These are phyloP conservation scores for Unio pictorum DNA, from an alignment of 2,888 invertebrate species.

Conservation along the genomic window DNA sequence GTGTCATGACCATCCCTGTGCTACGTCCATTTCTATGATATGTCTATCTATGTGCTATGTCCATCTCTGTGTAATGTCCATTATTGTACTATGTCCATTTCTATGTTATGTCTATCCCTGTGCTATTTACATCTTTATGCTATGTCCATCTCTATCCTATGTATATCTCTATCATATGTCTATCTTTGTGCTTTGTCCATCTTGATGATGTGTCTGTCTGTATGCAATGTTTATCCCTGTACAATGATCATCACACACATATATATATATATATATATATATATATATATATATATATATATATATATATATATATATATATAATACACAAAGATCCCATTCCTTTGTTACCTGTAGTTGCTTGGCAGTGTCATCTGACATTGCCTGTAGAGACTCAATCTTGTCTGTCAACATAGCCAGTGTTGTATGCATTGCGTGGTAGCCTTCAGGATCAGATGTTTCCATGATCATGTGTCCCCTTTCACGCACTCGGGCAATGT, in stretches of 20 bases:
- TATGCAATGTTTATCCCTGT: no score
- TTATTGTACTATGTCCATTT: no score
- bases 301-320: constrained; percentile 5
- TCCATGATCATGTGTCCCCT: constrained; percentile 53
- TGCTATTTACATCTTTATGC: no score
- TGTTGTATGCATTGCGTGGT: constrained; percentile 61
- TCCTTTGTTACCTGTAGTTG: constrained; percentile 53
- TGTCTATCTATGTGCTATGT: no score
- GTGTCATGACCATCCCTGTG: no score
- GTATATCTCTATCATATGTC: no score
- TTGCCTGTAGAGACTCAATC: constrained; percentile 48
- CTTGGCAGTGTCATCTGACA: constrained; percentile 56
- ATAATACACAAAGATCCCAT: not conserved
- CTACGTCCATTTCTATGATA: no score
- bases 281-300: constrained; percentile 6
- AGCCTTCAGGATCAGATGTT: constrained; percentile 53
- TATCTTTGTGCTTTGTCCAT: no score
- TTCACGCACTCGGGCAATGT: constrained; percentile 54
- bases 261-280: constrained; percentile 8
- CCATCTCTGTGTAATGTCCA: no score
- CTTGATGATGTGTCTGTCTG: no score
- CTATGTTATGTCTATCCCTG: no score
- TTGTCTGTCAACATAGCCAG: constrained; percentile 60
- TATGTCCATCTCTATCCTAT: no score
- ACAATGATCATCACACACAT: not conserved